A percentile compares a stretch with the other conserved stretches of the same genome.
Evolutionary conservation across 2,888 invertebrate species (phyloP).

Genomic region (Oxycera nigricornis): DNA sequence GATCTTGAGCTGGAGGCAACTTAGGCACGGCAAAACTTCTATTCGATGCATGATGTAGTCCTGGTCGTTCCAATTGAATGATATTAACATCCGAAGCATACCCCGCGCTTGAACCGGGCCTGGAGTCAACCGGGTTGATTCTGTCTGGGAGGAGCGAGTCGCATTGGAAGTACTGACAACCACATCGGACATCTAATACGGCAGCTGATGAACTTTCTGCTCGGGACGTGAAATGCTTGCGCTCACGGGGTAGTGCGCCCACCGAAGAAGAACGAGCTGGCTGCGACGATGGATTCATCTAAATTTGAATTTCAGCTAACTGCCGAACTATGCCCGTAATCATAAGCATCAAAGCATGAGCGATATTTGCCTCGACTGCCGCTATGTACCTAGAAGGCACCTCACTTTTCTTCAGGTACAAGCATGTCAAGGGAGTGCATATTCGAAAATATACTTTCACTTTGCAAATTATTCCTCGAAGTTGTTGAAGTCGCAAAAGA

Average conservation of each 20-base stretch:
- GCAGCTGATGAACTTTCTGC: slow-evolving; percentile 75
- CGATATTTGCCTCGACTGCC: no score
- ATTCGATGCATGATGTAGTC: slow-evolving; percentile 51
- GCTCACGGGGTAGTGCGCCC: slow-evolving; percentile 69
- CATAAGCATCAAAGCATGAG: background rate
- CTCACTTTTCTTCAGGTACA: no score
- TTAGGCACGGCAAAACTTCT: slow-evolving; percentile 52
- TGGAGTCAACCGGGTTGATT: slow-evolving; percentile 70
- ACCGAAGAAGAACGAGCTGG: slow-evolving; percentile 71
- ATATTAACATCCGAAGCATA: slow-evolving; percentile 57
- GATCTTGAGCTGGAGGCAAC: slow-evolving; percentile 46
- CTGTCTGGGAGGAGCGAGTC: slow-evolving; percentile 81
- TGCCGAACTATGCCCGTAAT: background rate
- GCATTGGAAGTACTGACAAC: slow-evolving; percentile 84
- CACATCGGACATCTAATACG: slow-evolving; percentile 83
- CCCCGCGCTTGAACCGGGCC: slow-evolving; percentile 69
- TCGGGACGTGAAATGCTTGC: slow-evolving; percentile 72
- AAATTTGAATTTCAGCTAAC: background rate
- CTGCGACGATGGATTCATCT: slow-evolving; percentile 42
- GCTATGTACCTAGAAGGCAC: no score
- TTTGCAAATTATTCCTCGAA: no score
- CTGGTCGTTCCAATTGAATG: slow-evolving; percentile 51
- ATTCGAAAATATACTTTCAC: background rate
- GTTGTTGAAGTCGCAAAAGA: no score
- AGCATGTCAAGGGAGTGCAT: background rate